Percentiles rank a stretch among this genome's conserved stretches.
These are phyloP conservation scores for Drosophila persimilis DNA, from an alignment of 1,140 invertebrate species.

Conservation along the genomic window DNA sequence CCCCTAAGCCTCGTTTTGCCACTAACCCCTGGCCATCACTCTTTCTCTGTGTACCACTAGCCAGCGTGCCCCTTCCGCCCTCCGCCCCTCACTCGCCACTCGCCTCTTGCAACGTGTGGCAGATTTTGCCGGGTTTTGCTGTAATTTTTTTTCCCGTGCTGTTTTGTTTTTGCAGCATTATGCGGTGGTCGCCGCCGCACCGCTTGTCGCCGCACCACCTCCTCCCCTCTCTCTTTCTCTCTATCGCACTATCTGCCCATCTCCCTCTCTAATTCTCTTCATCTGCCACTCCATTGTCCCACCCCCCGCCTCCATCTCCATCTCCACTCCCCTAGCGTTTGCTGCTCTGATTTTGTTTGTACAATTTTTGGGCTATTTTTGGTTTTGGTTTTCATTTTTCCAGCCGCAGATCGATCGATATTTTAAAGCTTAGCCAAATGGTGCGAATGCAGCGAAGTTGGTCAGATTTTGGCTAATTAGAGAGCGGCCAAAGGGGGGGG, in stretches of 20 bases:
- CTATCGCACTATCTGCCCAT: constrained; percentile 13
- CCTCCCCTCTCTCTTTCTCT: constrained; percentile 8
- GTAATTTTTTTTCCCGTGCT: constrained; percentile 24
- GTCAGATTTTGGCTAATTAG: constrained; percentile 45
- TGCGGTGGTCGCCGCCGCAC: constrained; percentile 55
- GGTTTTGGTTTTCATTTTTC: constrained; percentile 27
- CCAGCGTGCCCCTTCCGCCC: constrained; percentile 1
- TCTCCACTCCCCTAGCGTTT: not conserved
- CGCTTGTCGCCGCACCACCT: not conserved
- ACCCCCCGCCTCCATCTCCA: not conserved
- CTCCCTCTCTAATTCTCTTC: not conserved
- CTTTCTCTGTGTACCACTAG: not conserved
- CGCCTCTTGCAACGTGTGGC: constrained; percentile 32
- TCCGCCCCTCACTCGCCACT: too few relatives aligned
- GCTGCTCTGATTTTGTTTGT: constrained; percentile 67
- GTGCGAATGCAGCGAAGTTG: constrained; percentile 41
- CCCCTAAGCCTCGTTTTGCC: constrained; percentile 55
- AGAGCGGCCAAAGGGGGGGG: not conserved
- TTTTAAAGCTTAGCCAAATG: constrained; percentile 76
- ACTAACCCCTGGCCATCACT: constrained; percentile 17
- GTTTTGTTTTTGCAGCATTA: constrained; percentile 69
- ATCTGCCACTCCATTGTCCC: not conserved
- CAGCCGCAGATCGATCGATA: constrained; percentile 64
- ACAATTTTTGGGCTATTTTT: constrained; percentile 42
- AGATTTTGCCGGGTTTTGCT: constrained; percentile 68